These are phyloP conservation scores for Tenthredo scrophulariae DNA, from an alignment of 2,888 invertebrate species.

Conservation along the genomic window DNA sequence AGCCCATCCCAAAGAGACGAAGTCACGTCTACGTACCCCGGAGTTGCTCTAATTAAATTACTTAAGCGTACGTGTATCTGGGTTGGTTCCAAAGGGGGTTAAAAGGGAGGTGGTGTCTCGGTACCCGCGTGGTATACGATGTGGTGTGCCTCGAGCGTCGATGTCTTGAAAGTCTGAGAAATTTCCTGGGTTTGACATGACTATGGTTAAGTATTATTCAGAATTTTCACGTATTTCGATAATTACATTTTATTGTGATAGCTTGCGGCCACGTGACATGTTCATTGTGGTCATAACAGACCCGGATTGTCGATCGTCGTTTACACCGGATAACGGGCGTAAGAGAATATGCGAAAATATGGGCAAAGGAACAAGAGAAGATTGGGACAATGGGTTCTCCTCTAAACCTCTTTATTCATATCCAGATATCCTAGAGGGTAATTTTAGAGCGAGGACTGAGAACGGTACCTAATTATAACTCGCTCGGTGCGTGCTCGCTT, in stretches of 20 bases:
- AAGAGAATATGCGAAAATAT: not conserved
- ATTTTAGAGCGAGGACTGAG: not conserved
- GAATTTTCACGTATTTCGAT: not conserved
- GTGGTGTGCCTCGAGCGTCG: conserved; percentile 30
- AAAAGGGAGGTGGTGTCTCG: conserved; percentile 32
- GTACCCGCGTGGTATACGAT: conserved; percentile 48
- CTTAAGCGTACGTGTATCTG: conserved; percentile 78
- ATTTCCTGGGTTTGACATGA: not conserved
- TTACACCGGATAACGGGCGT: not conserved
- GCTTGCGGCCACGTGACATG: conserved; percentile 11
- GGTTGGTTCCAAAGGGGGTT: conserved; percentile 64
- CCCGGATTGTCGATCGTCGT: not conserved
- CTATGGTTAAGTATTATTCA: not conserved
- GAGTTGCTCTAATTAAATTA: conserved; percentile 78
- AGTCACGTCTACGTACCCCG: conserved; percentile 76
- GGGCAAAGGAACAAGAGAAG: not conserved
- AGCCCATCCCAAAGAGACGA: conserved; percentile 69
- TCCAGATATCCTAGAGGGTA: not conserved
- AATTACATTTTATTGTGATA: not conserved
- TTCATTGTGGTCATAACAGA: not conserved
- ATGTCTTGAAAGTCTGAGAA: conserved; percentile 11
- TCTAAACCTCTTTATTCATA: conserved; percentile 7
- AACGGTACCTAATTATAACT: not conserved
- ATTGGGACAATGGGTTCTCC: conserved; percentile 24
- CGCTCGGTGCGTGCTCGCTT: conserved; percentile 12